Evolutionary conservation across 2,113 vertebrate species (phyloP).

Genomic region (Rhynchopsitta pachyrhyncha): DNA sequence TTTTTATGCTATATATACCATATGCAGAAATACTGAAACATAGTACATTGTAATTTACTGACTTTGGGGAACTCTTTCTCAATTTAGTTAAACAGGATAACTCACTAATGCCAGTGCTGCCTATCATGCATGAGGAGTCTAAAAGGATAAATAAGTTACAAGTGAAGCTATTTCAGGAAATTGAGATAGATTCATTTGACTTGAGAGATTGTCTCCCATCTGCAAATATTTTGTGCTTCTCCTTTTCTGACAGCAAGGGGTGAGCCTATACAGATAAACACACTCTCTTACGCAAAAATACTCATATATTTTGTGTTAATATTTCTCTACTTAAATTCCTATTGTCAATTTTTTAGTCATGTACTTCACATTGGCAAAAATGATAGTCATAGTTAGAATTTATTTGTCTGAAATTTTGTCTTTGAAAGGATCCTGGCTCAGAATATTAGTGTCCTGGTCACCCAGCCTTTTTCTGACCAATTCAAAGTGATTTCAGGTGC

Average conservation of each 20-base stretch:
- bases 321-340: background rate
- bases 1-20: background rate
- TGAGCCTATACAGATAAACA: background rate
- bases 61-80: background rate
- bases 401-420: background rate
- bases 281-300: fast-evolving
- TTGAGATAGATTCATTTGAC: background rate
- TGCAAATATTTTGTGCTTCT: background rate
- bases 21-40: background rate
- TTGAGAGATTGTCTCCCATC: background rate
- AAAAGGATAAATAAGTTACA: background rate
- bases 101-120: background rate
- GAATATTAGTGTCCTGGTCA: background rate
- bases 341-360: fast-evolving
- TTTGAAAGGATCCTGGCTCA: background rate
- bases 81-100: constrained; percentile 4
- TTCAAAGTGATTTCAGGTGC: background rate
- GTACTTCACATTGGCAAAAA: background rate
- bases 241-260: background rate
- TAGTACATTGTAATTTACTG: background rate
- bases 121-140: background rate
- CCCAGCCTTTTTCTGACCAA: background rate
- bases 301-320: background rate
- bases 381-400: background rate
- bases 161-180: background rate